Base-by-base conservation (phyloP, 2,797 vertebrate genomes). In the Hippocampus kuda region DNA sequence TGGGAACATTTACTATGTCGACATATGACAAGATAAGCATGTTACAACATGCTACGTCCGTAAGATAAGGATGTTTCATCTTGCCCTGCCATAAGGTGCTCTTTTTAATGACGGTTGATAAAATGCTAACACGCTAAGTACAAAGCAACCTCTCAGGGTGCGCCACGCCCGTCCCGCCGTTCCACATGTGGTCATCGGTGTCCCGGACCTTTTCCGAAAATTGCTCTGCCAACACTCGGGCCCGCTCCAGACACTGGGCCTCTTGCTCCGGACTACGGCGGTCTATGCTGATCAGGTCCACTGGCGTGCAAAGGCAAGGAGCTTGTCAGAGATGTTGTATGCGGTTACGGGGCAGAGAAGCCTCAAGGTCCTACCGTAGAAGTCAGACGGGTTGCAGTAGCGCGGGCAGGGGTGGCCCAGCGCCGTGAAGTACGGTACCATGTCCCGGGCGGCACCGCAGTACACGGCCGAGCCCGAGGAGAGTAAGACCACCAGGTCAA, bases 351-450 rank as follows among this genome's bases (percentile, higher is more conserved):
- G 34, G 15, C 18, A 30, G 16, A 70, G 46, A 73, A 66, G 13
- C 7, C 24, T 7, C 4, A 5, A 8, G 22, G 61, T 38, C 59
- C 30, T 10, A 98, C 96, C 95, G 0, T 98, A 98, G 88, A 93
- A 98, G 85, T 99, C 96, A 0, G 95, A 96, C 20, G 96, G 97
- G 86, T 98, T 98, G 89, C 94, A 96, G 89, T 94, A 97, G 67
- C 86, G 91, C 2, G 96, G 95, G 79, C 97, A 98, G 27, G 95
- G 94, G 79, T 97, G 79, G 30, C 95, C 95, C 4, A 93, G 81
- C 12, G 89, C 82, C 0, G 94, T 93, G 89, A 98, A 99, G 80
- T 98, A 98, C 4, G 90, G 87, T 67, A 98, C 94, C 94, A 97
- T 96, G 78, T 96, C 92, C 24, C 86, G 88, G 15, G 95, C 95